A percentile compares a stretch with the other conserved stretches of the same genome.
phyloP scores from a whole-genome alignment of 2,888 invertebrate species.

The Noctua pronuba region DNA sequence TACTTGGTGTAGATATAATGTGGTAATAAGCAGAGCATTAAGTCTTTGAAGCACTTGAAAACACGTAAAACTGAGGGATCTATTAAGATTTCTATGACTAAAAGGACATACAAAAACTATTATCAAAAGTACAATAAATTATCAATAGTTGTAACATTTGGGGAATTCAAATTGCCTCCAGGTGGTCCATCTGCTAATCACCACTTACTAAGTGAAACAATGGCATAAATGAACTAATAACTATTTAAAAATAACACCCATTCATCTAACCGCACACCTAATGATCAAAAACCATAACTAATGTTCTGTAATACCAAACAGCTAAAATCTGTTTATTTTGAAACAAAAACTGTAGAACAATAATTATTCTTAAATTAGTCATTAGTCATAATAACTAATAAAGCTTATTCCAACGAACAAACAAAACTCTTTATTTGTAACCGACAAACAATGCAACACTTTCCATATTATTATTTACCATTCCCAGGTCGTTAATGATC shows the following conservation, averaged over 20 bases:
- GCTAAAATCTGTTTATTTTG: neutral
- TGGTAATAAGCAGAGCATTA: neutral
- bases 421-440: slow-evolving; percentile 17
- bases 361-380: neutral
- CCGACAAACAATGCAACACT: slow-evolving; percentile 41
- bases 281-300: slow-evolving; percentile 14
- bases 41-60: neutral
- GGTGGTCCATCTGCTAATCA: neutral
- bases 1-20: neutral
- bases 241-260: neutral
- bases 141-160: neutral
- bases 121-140: neutral
- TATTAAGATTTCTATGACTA: neutral
- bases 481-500: slow-evolving; percentile 49
- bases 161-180: neutral
- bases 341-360: neutral
- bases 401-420: slow-evolving; percentile 2
- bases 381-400: slow-evolving; percentile 20
- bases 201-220: neutral
- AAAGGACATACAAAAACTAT: neutral
- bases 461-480: slow-evolving; percentile 36
- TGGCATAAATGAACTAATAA: slow-evolving; percentile 5
- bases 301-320: neutral
- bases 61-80: neutral
- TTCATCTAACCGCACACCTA: neutral